Conservation (phyloP, 2,888 invertebrate species). For the Aethes cnicana region DNA sequence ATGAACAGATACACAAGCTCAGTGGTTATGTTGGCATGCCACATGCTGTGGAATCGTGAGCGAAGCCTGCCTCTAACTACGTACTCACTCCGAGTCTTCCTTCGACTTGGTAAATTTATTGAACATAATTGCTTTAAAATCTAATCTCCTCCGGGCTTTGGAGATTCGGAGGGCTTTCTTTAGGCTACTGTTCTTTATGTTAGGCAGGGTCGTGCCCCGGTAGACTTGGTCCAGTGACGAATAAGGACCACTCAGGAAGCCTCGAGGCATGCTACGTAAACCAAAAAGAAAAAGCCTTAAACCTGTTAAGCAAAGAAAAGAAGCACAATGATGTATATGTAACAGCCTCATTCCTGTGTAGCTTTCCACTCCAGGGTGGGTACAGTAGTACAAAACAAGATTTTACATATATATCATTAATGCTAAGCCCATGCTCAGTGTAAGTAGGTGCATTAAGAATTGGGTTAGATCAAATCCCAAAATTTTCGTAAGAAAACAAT, state of each 20-base stretch:
- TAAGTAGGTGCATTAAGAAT: constrained; percentile 4
- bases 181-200: constrained; percentile 71
- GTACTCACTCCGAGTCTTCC: constrained; percentile 27
- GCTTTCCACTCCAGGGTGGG: too few relatives aligned
- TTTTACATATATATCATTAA: too few relatives aligned
- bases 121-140: constrained; percentile 24
- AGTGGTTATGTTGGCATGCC: constrained; percentile 4
- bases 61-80: too few relatives aligned
- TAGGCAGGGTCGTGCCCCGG: constrained; percentile 83
- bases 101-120: constrained; percentile 21
- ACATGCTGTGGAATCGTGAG: too few relatives aligned
- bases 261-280: constrained; percentile 82
- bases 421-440: constrained; percentile 24
- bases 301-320: constrained; percentile 41
- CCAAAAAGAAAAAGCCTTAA: constrained; percentile 48
- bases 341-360: too few relatives aligned
- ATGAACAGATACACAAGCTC: too few relatives aligned
- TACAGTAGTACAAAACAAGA: too few relatives aligned
- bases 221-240: constrained; percentile 85
- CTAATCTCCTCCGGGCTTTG: constrained; percentile 59
- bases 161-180: constrained; percentile 83
- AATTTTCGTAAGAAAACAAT: too few relatives aligned
- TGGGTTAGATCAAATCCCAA: background rate
- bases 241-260: constrained; percentile 84
- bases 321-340: too few relatives aligned